Evolutionary conservation across 2,888 invertebrate species (phyloP), one percentile per base, ranked within the genome.

Genomic region (Odontocerum albicorne): DNA sequence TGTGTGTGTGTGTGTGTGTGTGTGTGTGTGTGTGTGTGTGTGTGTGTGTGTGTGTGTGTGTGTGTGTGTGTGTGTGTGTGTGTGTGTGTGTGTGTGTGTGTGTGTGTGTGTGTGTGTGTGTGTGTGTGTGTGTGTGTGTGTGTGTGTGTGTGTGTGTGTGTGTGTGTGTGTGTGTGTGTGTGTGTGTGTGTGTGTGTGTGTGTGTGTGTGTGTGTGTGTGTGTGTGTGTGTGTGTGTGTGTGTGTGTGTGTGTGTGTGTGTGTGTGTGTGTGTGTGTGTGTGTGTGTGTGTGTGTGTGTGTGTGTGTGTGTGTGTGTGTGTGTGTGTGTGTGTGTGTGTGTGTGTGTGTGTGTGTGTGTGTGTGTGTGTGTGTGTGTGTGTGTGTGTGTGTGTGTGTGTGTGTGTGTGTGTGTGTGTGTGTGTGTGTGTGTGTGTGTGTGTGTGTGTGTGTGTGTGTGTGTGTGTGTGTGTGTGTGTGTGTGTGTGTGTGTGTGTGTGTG

Each of bases 341-440:
- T 27, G 27, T 27, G 27, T 27, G 27, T 27, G 27, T 27, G 27
- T 27, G 27, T 35, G 35, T 2, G 35, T 35, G 35, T 35, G 35
- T 35, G 35, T 12, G 35, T 35, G 35, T 35, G 35, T 12, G 35
- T 35, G 35, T 35, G 35, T 12, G 35, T 35, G 35, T 35, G 35
- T 12, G 35, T 35, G 35, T 35, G 35, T 12, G 35, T 35, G 35
- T 35, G 35, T 12, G 35, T 35, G 35, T 35, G 35, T 12, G 35
- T 35, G 35, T 35, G 35, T 12, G 35, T 35, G 35, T 35, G 35
- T 12, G 35, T 35, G 35, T 35, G 35, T 12, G 35, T 35, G 35
- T 35, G 35, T 12, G 35, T 35, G 35, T 35, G 35, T 12, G 35
- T 35, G 35, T 35, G 35, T 12, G 35, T 35, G 35, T 35, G 35